A percentile compares a stretch with the other conserved stretches of the same genome.
Conservation (phyloP, 2,113 vertebrate genomes). For the Boulengeromyrus knoepffleri region DNA sequence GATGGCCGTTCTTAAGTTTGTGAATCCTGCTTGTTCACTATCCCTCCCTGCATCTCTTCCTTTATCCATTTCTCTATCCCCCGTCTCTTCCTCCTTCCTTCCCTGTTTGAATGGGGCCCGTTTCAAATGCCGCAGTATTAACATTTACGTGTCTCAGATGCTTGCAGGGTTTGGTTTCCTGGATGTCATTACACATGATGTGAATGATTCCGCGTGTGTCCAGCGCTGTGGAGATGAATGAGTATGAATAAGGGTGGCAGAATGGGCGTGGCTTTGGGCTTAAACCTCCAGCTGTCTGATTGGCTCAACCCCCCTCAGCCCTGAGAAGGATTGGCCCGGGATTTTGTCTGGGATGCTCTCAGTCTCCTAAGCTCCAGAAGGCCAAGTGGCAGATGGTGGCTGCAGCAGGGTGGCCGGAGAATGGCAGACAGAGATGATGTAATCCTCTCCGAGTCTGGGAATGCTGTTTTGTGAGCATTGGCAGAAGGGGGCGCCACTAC, state of each 20-base stretch:
- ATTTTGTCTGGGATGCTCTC: constrained; percentile 1
- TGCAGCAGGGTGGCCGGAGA: background rate
- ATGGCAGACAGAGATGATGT: background rate
- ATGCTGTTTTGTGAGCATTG: background rate
- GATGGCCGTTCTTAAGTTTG: background rate
- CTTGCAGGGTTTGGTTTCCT: background rate
- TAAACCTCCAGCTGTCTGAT: background rate
- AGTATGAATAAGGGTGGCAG: background rate
- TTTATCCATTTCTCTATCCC: background rate
- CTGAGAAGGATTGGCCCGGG: background rate
- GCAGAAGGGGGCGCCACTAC: background rate
- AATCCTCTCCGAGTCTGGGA: background rate
- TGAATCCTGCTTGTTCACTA: background rate
- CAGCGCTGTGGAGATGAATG: background rate
- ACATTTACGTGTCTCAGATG: background rate
- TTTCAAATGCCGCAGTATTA: background rate
- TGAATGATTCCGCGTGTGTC: background rate
- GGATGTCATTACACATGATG: background rate
- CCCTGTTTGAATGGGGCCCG: background rate
- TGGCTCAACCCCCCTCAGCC: background rate
- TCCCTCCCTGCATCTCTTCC: background rate
- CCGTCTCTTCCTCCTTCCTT: background rate
- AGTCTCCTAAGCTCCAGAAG: background rate
- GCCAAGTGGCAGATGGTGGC: background rate
- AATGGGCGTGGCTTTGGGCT: background rate